Evolutionary conservation across 2,888 invertebrate species (phyloP).

Genomic region (Heliconius sara): DNA sequence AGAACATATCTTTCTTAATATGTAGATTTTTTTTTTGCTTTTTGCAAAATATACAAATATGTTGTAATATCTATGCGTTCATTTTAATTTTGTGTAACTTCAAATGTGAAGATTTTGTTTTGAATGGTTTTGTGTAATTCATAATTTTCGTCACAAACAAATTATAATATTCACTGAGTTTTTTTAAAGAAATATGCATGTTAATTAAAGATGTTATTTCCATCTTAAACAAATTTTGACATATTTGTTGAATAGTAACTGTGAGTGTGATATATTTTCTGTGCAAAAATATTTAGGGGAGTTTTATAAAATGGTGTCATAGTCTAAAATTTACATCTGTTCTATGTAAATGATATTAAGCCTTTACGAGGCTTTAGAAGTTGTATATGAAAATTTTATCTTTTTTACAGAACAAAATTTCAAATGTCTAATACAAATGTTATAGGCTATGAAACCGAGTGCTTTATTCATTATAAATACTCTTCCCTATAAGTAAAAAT

Average conservation of each 20-base stretch:
- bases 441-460: slow-evolving; percentile 29
- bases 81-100: slow-evolving; percentile 1
- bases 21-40: slow-evolving; percentile 11
- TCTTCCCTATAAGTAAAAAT: slow-evolving; percentile 18
- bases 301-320: slow-evolving; percentile 23
- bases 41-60: slow-evolving; percentile 25
- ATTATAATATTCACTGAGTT: background rate
- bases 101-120: slow-evolving; percentile 4
- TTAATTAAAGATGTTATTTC: slow-evolving; percentile 3
- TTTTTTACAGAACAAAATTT: slow-evolving; percentile 12
- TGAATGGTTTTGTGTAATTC: background rate
- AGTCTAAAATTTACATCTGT: slow-evolving; percentile 22
- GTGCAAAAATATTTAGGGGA: slow-evolving; percentile 16
- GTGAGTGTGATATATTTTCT: slow-evolving; percentile 23
- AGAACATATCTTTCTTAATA: slow-evolving; percentile 19
- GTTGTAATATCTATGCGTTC: slow-evolving; percentile 3
- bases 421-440: slow-evolving; percentile 5
- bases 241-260: slow-evolving; percentile 12
- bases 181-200: slow-evolving; percentile 1
- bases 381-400: slow-evolving; percentile 13
- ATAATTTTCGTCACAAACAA: background rate
- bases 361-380: background rate
- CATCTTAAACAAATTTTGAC: slow-evolving; percentile 7
- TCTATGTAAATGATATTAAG: slow-evolving; percentile 5
- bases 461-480: slow-evolving; percentile 27